These are phyloP conservation scores for Temnothorax rugatulus DNA, from an alignment of 2,888 invertebrate species.

Conservation along the genomic window DNA sequence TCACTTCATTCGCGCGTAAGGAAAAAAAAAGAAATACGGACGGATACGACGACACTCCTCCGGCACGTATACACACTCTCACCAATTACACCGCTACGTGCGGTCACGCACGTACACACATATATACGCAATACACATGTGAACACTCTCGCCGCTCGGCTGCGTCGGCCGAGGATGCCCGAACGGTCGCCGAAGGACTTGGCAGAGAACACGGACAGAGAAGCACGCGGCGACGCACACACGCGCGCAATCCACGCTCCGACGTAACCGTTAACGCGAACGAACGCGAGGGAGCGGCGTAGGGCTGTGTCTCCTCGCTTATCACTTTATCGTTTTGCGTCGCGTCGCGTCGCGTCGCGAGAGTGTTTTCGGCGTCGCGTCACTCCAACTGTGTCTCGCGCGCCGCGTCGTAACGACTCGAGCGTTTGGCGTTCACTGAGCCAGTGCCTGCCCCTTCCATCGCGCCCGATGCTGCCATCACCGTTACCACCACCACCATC, in stretches of 20 bases:
- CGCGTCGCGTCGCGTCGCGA: not conserved
- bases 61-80: constrained; percentile 28
- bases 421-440: constrained; percentile 81
- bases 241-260: constrained; percentile 2
- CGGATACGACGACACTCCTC: constrained; percentile 27
- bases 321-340: not conserved
- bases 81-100: constrained; percentile 25
- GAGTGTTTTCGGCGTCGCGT: constrained; percentile 26
- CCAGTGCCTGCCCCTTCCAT: constrained; percentile 72
- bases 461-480: not conserved
- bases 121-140: not conserved
- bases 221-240: constrained; percentile 10
- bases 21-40: not conserved
- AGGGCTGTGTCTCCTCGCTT: not conserved
- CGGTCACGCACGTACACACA: not conserved
- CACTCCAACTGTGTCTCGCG: not conserved
- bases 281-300: not conserved
- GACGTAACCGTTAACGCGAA: not conserved
- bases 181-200: constrained; percentile 21
- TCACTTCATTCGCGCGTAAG: constrained; percentile 41
- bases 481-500: constrained; percentile 29
- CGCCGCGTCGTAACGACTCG: constrained; percentile 66
- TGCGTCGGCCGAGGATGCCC: constrained; percentile 42
- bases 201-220: not conserved
- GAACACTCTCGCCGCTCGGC: constrained; percentile 17